A percentile compares a stretch with the other conserved stretches of the same genome.
Conservation (phyloP, 1,140 invertebrate genomes). For the Orius insidiosus region DNA sequence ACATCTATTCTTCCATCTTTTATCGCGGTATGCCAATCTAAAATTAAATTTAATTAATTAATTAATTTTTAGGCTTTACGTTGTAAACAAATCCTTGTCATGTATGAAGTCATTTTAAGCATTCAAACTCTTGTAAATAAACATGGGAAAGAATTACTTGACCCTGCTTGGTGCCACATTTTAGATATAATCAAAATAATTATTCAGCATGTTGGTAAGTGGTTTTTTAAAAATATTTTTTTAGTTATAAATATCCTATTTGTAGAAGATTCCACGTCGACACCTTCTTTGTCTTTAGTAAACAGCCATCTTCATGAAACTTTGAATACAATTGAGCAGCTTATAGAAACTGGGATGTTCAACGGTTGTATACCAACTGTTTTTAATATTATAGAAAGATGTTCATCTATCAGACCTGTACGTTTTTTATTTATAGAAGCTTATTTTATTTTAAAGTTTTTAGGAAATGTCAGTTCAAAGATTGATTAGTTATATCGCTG, state of each 20-base stretch:
- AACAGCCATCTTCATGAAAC: conserved; percentile 50
- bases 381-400: conserved; percentile 60
- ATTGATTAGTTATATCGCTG: conserved; percentile 43
- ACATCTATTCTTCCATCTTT: conserved; percentile 68
- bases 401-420: conserved; percentile 43
- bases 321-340: conserved; percentile 52
- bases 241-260: not conserved
- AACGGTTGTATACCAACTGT: conserved; percentile 50
- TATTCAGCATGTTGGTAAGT: conserved; percentile 39
- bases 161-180: conserved; percentile 71
- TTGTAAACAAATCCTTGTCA: conserved; percentile 54
- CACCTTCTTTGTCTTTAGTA: conserved; percentile 21
- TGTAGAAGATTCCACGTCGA: not conserved
- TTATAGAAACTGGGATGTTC: conserved; percentile 46
- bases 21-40: conserved; percentile 36
- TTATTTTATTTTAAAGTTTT: conserved; percentile 19
- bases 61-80: conserved; percentile 40
- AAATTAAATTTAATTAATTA: no score
- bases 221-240: conserved; percentile 10
- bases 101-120: conserved; percentile 70
- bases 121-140: conserved; percentile 64
- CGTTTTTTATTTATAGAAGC: conserved; percentile 11
- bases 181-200: conserved; percentile 53
- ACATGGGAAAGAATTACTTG: conserved; percentile 50
- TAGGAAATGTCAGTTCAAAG: conserved; percentile 52